Evolutionary conservation across 92 coral and sea anemone genomes (phyloP), one percentile per base, ranked within the genome.

Genomic region (Bergia sp.): DNA sequence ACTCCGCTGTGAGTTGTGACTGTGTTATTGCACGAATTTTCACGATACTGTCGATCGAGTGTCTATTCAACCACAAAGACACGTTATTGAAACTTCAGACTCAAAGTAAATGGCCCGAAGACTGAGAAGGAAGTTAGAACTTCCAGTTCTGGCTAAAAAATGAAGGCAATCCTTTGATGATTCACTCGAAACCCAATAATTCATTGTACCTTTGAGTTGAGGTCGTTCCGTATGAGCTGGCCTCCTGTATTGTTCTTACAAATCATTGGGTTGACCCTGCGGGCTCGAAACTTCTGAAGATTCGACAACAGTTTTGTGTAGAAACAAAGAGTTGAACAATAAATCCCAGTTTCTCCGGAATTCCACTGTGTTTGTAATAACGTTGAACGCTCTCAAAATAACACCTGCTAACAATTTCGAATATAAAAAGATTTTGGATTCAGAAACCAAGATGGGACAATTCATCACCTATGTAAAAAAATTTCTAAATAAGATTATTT

Each of bases 231-330:
- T 39, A 40, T 74, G 79, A 74, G 23, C 45, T 18, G 7, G 45
- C 6, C 53, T 36, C 50, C 53, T 39, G 23, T 38, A 76, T 76
- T 20, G 49, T 41, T 7, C 45, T 9, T 76, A 37, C 53, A 9
- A 76, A n/a, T 44, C 80, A 6, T 4, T 39, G 29, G 43, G 50
- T 39, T 18, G 50, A 61, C 80, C 80, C 50, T 76, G 29, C 45
- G 80, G 80, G 53, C 80, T 9, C 15, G 77, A 37, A 6, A 43
- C 21, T 37, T 73, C 45, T 0, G 53, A 76, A 76, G 45, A 1
- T 21, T 39, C 29, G 80, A 39, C 80, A 76, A 10, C 41, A 50
- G 80, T 76, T 76, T 76, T 76, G 80, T 76, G 50, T 10, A 39
- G 41, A 40, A 42, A 76, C 80, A 76, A 72, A 29, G 41, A 41